Evolutionary conservation across 2,888 invertebrate genomes (phyloP).

Genomic region (Fragum whitleyi): DNA sequence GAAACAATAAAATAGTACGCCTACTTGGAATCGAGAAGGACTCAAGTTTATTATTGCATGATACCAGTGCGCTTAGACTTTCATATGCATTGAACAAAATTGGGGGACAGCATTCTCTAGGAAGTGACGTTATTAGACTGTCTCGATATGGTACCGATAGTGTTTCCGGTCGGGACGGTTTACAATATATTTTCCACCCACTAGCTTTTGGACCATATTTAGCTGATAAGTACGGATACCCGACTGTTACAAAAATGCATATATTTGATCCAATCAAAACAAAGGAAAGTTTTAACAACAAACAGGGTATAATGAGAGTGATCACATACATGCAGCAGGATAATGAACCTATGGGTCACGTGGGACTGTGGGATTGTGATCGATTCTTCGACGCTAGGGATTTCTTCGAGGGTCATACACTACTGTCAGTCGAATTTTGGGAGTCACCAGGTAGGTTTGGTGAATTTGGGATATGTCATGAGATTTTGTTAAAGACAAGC

Average conservation of each 20-base stretch:
- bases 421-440: constrained; percentile 84
- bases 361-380: constrained; percentile 84
- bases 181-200: constrained; percentile 82
- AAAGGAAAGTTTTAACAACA: constrained; percentile 79
- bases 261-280: constrained; percentile 75
- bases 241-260: constrained; percentile 78
- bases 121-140: constrained; percentile 75
- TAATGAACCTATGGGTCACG: constrained; percentile 81
- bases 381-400: constrained; percentile 81
- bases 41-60: constrained; percentile 73
- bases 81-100: constrained; percentile 81
- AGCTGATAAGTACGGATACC: constrained; percentile 83
- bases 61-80: constrained; percentile 81
- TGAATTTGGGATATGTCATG: too few relatives aligned
- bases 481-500: neutral
- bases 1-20: constrained; percentile 73
- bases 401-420: constrained; percentile 79
- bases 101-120: constrained; percentile 80
- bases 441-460: constrained; percentile 83
- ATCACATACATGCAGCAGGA: constrained; percentile 81
- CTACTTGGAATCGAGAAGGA: constrained; percentile 72
- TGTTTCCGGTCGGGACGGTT: constrained; percentile 74
- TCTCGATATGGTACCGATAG: constrained; percentile 81
- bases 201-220: constrained; percentile 83
- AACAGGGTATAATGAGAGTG: constrained; percentile 82